Evolutionary conservation across 2,113 vertebrate genomes (phyloP).

Genomic region (Siniperca chuatsi): DNA sequence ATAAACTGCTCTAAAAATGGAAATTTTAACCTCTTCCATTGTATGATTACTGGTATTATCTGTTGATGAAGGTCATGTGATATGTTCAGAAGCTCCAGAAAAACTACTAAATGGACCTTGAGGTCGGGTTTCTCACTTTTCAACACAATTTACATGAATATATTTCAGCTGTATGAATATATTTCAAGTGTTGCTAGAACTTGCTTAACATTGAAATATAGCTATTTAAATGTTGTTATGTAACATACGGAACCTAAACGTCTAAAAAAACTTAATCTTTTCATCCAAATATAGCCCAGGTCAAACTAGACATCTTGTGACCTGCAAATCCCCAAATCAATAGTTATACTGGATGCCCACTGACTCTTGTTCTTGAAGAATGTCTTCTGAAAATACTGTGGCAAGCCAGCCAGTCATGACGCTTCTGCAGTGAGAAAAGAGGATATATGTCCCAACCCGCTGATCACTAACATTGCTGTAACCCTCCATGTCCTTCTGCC

Average conservation of each 20-base stretch:
- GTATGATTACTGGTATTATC: too few species aligned
- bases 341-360: background rate
- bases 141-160: background rate
- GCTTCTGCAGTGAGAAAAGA: background rate
- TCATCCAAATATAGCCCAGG: background rate
- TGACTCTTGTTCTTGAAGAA: background rate
- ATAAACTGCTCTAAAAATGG: background rate
- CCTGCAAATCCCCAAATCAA: background rate
- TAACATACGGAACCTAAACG: background rate
- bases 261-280: background rate
- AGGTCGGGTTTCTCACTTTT: background rate
- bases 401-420: background rate
- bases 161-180: background rate
- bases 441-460: conserved; percentile 36
- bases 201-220: background rate
- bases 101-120: background rate
- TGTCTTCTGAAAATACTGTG: background rate
- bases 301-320: background rate
- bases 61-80: background rate
- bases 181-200: background rate
- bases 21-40: background rate
- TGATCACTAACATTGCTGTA: conserved; percentile 43
- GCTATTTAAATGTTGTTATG: background rate
- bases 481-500: conserved; percentile 58
- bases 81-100: background rate